Conservation (phyloP, 2,888 invertebrate genomes). For the Dasysyrphus albostriatus region DNA sequence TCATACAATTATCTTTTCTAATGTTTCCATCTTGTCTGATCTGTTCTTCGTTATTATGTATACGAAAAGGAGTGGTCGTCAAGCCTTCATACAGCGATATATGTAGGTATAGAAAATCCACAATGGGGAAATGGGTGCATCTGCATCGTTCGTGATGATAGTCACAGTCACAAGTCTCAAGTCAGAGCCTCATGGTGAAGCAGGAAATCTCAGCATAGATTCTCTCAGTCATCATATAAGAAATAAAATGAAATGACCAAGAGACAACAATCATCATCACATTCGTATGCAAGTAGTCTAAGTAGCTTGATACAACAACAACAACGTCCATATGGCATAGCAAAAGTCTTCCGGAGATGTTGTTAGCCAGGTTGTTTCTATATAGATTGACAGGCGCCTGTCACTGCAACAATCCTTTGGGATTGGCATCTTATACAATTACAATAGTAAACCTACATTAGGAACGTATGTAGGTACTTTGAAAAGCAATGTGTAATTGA, state of each 20-base stretch:
- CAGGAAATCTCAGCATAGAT: conserved; percentile 47
- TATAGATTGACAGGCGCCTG: conserved; percentile 45
- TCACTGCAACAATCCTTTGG: conserved; percentile 40
- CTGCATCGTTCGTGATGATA: conserved; percentile 40
- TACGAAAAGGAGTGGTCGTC: conserved; percentile 39
- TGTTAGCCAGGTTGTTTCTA: conserved; percentile 12
- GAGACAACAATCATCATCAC: conserved; percentile 46
- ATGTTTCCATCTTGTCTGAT: conserved; percentile 46
- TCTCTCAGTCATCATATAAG: conserved; percentile 40
- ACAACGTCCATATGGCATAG: conserved; percentile 3
- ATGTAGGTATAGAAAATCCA: conserved; percentile 5
- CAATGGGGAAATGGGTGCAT: conserved; percentile 38
- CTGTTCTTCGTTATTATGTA: neutral
- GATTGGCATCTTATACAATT: conserved; percentile 37
- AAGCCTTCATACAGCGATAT: neutral
- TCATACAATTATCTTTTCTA: conserved; percentile 51
- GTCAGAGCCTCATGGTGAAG: conserved; percentile 23
- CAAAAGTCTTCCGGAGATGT: conserved; percentile 19
- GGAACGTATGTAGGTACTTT: conserved; percentile 1
- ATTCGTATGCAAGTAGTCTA: conserved; percentile 47
- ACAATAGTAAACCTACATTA: neutral
- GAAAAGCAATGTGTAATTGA: conserved; percentile 18
- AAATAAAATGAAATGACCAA: conserved; percentile 29
- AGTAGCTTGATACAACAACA: conserved; percentile 25
- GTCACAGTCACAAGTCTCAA: conserved; percentile 7